Base-by-base conservation (phyloP, 2,797 vertebrate genomes). In the Poecilia wingei region DNA sequence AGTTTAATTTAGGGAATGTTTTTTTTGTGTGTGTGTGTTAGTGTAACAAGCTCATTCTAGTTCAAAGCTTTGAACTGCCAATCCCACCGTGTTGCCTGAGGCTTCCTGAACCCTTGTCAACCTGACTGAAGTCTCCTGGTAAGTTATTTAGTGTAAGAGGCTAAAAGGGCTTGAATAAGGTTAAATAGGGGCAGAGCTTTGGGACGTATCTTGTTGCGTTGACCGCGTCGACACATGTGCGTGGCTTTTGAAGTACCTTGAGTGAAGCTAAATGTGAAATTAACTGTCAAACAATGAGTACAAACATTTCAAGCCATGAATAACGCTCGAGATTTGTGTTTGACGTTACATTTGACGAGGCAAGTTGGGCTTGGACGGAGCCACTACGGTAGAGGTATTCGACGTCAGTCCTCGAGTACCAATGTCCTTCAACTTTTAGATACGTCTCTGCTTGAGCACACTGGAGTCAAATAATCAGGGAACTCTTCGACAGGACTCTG, bases 51-150 rank as follows among this genome's bases (percentile, higher is more conserved):
- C 49, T 77, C 25, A 53, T 70, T 53, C 10, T 66, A 53, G 64
- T 16, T 16, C 28, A 22, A 13, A 49, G 43, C 45, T 66, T 47
- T 66, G 59, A 49, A 49, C 20, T 64, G 43, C 25, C 49, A 47
- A 25, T 10, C 20, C 33, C 75, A 55, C 36, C 13, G 2, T 49
- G 22, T 43, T 18, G 31, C 39, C 49, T 39, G 36, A 70, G 41
- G 22, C 53, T 76, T 51, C 69, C 33, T n/a, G 28, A 78, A n/a
- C 41, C 69, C 22, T 71, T 55, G 3, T 39, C 46, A 45, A 47
- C 13, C 1, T 71, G n/a, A 51, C 10, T 71, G 55, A 75, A 46
- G 22, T 59, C 79, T 64, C 74, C 55, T 76, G 53, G 74, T 76
- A 79, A 69, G 72, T 75, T 39, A 53, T 45, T 64, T 41, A 75